Conservation (phyloP, 2,797 vertebrate genomes). For the Limnodromus scolopaceus region DNA sequence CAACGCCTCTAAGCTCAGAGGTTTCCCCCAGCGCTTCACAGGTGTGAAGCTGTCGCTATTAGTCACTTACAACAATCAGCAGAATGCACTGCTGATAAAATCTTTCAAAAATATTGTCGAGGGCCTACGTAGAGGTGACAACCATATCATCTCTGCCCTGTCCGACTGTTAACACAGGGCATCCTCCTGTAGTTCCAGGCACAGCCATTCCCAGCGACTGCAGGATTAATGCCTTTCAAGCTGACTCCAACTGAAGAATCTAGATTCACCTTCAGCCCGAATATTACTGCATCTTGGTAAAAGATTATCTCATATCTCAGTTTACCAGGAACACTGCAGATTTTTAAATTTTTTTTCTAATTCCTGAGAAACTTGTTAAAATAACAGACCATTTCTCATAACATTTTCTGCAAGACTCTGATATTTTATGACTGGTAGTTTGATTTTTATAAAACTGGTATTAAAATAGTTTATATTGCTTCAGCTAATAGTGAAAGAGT, state of each 20-base stretch:
- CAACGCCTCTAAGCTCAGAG: background rate
- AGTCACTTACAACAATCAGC: background rate
- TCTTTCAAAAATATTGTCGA: background rate
- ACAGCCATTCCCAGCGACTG: background rate
- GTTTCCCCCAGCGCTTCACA: background rate
- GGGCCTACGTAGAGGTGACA: background rate
- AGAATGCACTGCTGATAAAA: background rate
- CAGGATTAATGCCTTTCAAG: background rate
- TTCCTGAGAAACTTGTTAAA: conserved; percentile 48
- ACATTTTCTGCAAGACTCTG: conserved; percentile 56
- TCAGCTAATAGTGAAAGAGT: conserved; percentile 48
- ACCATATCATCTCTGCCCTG: background rate
- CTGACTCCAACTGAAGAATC: background rate
- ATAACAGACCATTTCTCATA: conserved; percentile 62
- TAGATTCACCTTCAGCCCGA: conserved; percentile 19
- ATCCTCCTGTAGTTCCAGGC: background rate
- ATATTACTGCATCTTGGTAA: background rate
- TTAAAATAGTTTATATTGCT: conserved; percentile 57
- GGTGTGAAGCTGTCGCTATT: background rate
- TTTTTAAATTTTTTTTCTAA: background rate
- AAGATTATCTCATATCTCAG: conserved; percentile 18
- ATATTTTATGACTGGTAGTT: conserved; percentile 60
- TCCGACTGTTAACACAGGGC: background rate
- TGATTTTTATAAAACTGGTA: conserved; percentile 54
- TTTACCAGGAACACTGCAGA: background rate